Conservation (phyloP, 2,888 invertebrate species). For the Rotaria magnacalcarata region DNA sequence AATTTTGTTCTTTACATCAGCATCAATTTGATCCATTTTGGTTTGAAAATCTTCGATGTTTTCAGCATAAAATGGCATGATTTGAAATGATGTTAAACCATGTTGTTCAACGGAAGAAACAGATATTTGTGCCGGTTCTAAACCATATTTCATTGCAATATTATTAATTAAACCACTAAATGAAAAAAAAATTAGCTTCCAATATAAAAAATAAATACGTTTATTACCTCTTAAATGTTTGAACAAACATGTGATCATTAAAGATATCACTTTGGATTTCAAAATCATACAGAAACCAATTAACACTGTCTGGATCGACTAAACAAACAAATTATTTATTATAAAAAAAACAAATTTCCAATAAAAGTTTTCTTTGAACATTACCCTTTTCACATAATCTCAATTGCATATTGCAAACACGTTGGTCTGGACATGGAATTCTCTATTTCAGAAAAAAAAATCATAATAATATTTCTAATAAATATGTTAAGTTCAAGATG, state of each 20-base stretch:
- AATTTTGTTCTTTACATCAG: not conserved
- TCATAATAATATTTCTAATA: not conserved
- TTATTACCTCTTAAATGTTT: not conserved
- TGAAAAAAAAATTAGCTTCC: too few species aligned
- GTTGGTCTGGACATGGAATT: not conserved
- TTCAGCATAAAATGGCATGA: not conserved
- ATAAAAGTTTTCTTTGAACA: too few species aligned
- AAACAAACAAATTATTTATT: not conserved
- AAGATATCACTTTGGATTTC: not conserved
- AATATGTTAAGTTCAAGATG: too few species aligned
- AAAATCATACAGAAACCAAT: conserved; percentile 14
- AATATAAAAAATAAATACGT: not conserved
- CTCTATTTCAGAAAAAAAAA: not conserved
- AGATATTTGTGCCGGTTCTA: not conserved
- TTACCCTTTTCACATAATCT: not conserved
- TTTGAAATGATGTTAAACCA: conserved; percentile 1
- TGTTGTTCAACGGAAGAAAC: not conserved
- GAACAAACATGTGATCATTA: not conserved
- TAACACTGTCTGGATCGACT: not conserved
- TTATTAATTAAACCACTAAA: conserved; percentile 17
- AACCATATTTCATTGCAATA: not conserved
- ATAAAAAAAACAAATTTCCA: not conserved
- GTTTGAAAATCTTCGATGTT: not conserved
- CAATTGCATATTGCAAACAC: not conserved
- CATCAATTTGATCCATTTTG: conserved; percentile 29